A percentile compares a stretch with the other conserved stretches of the same genome.
Conservation (phyloP, 64 coral and sea anemone genomes). For the Porites lutea region DNA sequence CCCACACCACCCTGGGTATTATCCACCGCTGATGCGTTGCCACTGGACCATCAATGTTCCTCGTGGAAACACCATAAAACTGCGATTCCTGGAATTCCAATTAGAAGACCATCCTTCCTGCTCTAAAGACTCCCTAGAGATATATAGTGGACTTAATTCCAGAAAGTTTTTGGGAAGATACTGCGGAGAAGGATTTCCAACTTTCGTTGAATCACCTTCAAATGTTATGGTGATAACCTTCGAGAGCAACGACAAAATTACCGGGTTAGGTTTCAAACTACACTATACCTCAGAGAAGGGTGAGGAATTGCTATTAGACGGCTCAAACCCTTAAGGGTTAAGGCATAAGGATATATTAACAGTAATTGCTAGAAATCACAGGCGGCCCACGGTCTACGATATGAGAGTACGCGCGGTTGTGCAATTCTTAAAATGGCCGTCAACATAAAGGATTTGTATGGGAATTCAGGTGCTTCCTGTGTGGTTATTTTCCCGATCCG, state of each 20-base stretch:
- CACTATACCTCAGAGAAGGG: constrained; percentile 24
- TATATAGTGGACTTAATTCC: background rate
- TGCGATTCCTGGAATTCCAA: constrained; percentile 31
- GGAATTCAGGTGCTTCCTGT: no score
- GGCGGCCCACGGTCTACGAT: no score
- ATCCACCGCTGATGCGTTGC: background rate
- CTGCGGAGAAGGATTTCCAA: constrained; percentile 2
- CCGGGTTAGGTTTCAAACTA: background rate
- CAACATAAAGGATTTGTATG: no score
- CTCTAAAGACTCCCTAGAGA: background rate
- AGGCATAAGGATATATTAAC: no score
- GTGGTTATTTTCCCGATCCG: no score
- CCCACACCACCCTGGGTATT: background rate
- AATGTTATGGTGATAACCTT: background rate
- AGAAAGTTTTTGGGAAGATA: background rate
- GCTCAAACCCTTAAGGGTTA: no score
- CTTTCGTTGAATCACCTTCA: background rate
- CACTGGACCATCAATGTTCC: constrained; percentile 16
- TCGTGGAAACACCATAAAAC: background rate
- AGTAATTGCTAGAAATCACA: no score
- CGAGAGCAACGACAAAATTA: background rate
- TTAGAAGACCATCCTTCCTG: constrained; percentile 31
- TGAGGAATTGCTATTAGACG: no score
- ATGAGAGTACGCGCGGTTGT: no score
- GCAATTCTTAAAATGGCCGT: no score